Evolutionary conservation across 1,140 invertebrate species (phyloP).

Genomic region (Euura saliciscinereae): DNA sequence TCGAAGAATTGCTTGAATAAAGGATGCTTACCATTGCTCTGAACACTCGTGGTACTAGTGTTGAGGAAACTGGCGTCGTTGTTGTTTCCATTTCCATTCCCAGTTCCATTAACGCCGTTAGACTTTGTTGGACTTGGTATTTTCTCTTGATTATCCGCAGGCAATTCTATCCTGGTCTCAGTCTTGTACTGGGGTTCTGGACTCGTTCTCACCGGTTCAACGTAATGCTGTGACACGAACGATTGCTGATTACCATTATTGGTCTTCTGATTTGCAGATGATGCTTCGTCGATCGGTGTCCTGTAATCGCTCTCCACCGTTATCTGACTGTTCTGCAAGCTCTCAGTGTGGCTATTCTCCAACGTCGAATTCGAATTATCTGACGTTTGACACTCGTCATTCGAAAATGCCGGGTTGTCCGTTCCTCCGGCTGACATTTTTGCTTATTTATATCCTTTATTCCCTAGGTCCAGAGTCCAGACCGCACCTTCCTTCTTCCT

Average conservation of each 20-base stretch:
- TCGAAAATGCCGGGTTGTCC: slow-evolving; percentile 53
- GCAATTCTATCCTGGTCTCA: slow-evolving; percentile 54
- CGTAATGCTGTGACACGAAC: slow-evolving; percentile 51
- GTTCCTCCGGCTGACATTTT: slow-evolving; percentile 49
- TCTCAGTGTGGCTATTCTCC: slow-evolving; percentile 32
- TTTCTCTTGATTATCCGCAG: slow-evolving; percentile 38
- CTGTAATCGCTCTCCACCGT: slow-evolving; percentile 29
- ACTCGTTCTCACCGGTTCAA: slow-evolving; percentile 43
- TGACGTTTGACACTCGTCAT: slow-evolving; percentile 37
- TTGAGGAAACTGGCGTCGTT: slow-evolving; percentile 57
- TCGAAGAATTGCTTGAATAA: slow-evolving; percentile 2
- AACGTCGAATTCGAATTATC: background rate
- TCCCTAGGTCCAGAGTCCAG: slow-evolving; percentile 2
- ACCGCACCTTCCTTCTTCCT: background rate
- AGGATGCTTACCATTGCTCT: slow-evolving; percentile 46
- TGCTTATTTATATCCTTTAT: slow-evolving; percentile 10
- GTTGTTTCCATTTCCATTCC: slow-evolving; percentile 53
- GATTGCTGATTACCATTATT: slow-evolving; percentile 49
- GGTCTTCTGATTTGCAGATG: slow-evolving; percentile 21
- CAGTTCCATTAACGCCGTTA: slow-evolving; percentile 52
- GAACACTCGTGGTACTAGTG: slow-evolving; percentile 48
- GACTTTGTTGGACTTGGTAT: slow-evolving; percentile 45
- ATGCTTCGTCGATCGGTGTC: slow-evolving; percentile 35
- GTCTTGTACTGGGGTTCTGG: slow-evolving; percentile 45
- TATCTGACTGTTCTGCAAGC: slow-evolving; percentile 23